phyloP scores from a whole-genome alignment of 1,140 invertebrate genomes.

The Euura saliciscinereae region DNA sequence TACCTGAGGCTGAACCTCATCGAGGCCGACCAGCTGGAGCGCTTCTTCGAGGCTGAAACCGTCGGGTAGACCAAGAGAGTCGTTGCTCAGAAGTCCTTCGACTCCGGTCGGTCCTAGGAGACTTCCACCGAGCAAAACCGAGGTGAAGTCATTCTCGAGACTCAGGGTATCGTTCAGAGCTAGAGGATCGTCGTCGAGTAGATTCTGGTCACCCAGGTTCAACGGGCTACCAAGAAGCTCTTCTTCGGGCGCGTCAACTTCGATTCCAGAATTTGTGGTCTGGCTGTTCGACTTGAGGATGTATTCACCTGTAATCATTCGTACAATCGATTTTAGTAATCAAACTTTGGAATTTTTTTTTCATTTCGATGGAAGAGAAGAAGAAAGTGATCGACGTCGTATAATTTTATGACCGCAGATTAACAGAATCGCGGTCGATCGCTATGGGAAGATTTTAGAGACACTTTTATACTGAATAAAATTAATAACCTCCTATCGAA shows the following conservation, averaged over 20 bases:
- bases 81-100: slow-evolving; percentile 52
- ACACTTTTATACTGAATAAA: no score
- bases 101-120: slow-evolving; percentile 46
- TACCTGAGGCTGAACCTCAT: slow-evolving; percentile 66
- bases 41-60: slow-evolving; percentile 77
- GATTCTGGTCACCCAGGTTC: slow-evolving; percentile 44
- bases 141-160: slow-evolving; percentile 56
- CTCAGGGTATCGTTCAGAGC: slow-evolving; percentile 48
- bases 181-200: slow-evolving; percentile 51
- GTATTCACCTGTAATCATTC: slow-evolving; percentile 48
- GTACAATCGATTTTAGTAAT: no score
- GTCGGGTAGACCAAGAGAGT: slow-evolving; percentile 56
- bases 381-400: no score
- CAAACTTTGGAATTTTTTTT: no score
- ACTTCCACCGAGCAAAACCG: slow-evolving; percentile 47
- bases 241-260: slow-evolving; percentile 32
- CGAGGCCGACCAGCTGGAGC: slow-evolving; percentile 73
- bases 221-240: slow-evolving; percentile 43
- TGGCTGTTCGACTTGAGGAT: slow-evolving; percentile 46
- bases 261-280: slow-evolving; percentile 25
- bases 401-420: no score
- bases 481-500: no score
- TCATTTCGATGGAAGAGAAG: no score
- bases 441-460: no score
- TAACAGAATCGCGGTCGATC: no score